Evolutionary conservation across 2,888 invertebrate genomes (phyloP), one percentile per base, ranked within the genome.

Genomic region (Diplolepis rosae): DNA sequence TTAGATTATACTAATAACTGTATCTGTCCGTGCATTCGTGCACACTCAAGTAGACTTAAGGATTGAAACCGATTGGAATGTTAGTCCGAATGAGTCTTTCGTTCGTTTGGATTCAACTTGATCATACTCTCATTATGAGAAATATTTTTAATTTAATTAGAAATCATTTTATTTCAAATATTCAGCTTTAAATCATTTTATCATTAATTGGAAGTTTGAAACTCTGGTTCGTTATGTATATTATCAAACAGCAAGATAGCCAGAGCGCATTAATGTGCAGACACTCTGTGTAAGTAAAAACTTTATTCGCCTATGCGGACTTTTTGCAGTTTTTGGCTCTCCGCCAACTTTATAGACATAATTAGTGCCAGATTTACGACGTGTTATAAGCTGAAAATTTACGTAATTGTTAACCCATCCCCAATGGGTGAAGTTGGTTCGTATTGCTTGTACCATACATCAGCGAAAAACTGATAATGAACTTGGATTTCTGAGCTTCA

Each of bases 291-390:
- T 22, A 39, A 61, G 13, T 61, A 61, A 18, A 35, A 69, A 79
- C 77, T 80, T 80, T 80, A 79, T 74, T 73, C 77, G 66, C 45
- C 61, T 70, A 48, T 51, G 22, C 52, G 54, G 22, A 74, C 72
- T 70, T 80, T 79, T 82, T 76, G 68, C 66, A 69, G 54, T 61
- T 76, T 73, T 75, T 83, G 83, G 83, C 77, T 0, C 13, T 0
- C 13, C 45, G 77, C 84, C 83, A 83, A 77, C 79, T 79, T 77
- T 71, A 52, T 45, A 73, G 69, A 70, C 68, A 78, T 79, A 83
- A 83, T 83, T 82, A 83, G 74, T 69, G 76, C 56, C 65, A 77
- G 81, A 83, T 83, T 83, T 84, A 82, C 79, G 82, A 82, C 79
- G 80, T 79, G 80, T 81, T 80, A 79, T 75, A 52, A 66, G 72